Conservation (phyloP, 2,888 invertebrate species). For the Philaethria dido region DNA sequence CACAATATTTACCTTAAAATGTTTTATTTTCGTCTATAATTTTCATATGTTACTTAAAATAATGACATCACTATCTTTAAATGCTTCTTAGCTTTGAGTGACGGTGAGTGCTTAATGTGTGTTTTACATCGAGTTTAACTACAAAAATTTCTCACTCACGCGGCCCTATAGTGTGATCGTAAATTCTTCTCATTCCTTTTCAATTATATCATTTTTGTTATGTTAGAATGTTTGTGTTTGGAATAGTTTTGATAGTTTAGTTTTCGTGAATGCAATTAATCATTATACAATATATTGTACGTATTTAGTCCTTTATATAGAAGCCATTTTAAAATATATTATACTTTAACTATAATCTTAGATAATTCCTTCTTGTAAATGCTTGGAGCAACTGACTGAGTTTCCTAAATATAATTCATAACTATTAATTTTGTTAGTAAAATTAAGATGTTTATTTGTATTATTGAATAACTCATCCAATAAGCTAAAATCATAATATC, state of each 20-base stretch:
- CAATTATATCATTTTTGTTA: constrained; percentile 43
- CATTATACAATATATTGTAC: no score
- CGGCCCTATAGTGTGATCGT: not conserved
- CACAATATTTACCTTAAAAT: not conserved
- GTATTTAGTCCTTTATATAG: no score
- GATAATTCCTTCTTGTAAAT: no score
- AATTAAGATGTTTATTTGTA: no score
- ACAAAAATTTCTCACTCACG: not conserved
- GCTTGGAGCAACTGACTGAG: no score
- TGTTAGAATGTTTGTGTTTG: not conserved
- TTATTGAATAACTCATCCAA: no score
- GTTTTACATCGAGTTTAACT: constrained; percentile 2
- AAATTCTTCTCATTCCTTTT: constrained; percentile 37
- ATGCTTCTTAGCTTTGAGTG: constrained; percentile 4
- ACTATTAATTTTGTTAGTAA: no score
- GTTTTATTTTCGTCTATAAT: not conserved
- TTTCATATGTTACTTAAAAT: constrained; percentile 1
- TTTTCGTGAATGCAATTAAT: no score
- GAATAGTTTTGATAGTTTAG: no score
- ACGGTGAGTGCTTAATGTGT: constrained; percentile 10
- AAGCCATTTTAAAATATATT: no score
- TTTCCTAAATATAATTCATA: no score
- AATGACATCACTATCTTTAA: constrained; percentile 11
- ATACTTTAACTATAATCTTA: no score
- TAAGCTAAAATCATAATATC: not conserved